Base-by-base conservation (phyloP, 2,888 invertebrate genomes). In the Coelinius sp. region DNA sequence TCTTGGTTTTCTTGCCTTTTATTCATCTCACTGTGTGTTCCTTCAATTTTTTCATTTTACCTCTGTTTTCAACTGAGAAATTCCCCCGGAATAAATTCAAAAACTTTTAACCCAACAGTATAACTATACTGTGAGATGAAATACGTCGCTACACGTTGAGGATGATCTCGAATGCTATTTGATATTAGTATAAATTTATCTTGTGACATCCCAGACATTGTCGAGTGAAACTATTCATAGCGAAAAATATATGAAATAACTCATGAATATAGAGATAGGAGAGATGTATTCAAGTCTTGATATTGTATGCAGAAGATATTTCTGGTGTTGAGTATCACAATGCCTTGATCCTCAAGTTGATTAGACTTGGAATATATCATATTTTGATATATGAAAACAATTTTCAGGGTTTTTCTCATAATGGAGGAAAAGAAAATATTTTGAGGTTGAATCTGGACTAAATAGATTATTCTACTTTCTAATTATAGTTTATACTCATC, bases 41-140 rank as follows among this genome's bases (percentile, higher is more conserved):
- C 69, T 52, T 31, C 17, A 59, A 35, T 44, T 68, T 52, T 49
- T 46, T 65, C 17, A 31, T 56, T 35, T n/a, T 14, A 17, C 64
- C 52, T 66, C 53, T 22, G 49, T 35, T 49, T 67, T 52, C 66
- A 31, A 52, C 53, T 35, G 17, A 59, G 35, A 53, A 67, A 67
- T 52, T 67, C 35, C 44, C 31, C 24, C 67, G 67, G 75, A 76
- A 77, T 76, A 75, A 76, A 77, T 78, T 79, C 68, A 63, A 49
- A 75, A 76, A 75, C 72, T 76, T 75, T 68, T 53, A 62, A 17
- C 27, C 14, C 77, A 71, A 75, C 74, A 68, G 76, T 70, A 72
- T 74, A 64, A 77, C 76, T 78, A 76, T 74, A 25, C 31, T 20
- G 59, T 12, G 31, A 35, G 20, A 35, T 59, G 59, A 59, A 35